Evolutionary conservation across 2,797 vertebrate species (phyloP).

Genomic region (Enteromius argenteus): DNA sequence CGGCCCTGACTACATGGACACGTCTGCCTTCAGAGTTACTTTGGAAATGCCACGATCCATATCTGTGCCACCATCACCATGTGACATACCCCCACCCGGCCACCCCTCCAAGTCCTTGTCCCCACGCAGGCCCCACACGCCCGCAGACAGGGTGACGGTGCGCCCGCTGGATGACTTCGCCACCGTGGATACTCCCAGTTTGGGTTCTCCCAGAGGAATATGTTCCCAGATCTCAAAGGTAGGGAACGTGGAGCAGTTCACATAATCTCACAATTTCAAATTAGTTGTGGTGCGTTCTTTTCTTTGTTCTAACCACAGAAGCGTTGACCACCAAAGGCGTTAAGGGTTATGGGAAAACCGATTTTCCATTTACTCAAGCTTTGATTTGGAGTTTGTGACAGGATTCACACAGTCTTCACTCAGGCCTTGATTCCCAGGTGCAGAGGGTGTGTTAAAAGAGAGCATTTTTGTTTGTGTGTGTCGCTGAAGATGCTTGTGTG

Average conservation of each 20-base stretch:
- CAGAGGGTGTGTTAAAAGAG: constrained; percentile 40
- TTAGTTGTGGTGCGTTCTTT: constrained; percentile 54
- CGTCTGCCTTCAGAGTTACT: constrained; percentile 86
- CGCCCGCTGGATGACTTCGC: constrained; percentile 85
- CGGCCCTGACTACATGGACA: constrained; percentile 84
- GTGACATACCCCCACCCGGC: constrained; percentile 86
- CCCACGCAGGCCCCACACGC: constrained; percentile 90
- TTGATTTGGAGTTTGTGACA: constrained; percentile 63
- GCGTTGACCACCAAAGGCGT: constrained; percentile 56
- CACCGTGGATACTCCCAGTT: constrained; percentile 79
- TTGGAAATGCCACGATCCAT: constrained; percentile 93
- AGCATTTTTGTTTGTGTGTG: constrained; percentile 37
- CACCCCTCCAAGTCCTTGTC: constrained; percentile 81
- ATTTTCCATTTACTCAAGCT: constrained; percentile 59
- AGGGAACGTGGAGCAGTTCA: constrained; percentile 45
- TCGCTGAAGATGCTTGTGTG: constrained; percentile 36
- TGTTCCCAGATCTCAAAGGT: constrained; percentile 86
- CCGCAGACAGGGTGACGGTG: constrained; percentile 92
- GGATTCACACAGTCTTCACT: constrained; percentile 76
- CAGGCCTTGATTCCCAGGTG: constrained; percentile 73
- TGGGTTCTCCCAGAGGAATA: constrained; percentile 86
- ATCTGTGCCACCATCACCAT: constrained; percentile 94
- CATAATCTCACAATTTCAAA: constrained; percentile 20
- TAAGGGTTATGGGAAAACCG: constrained; percentile 69
- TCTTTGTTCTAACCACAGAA: constrained; percentile 23